Evolutionary conservation across 2,888 invertebrate species (phyloP), one percentile per base, ranked within the genome.

Genomic region (Idaea aversata): DNA sequence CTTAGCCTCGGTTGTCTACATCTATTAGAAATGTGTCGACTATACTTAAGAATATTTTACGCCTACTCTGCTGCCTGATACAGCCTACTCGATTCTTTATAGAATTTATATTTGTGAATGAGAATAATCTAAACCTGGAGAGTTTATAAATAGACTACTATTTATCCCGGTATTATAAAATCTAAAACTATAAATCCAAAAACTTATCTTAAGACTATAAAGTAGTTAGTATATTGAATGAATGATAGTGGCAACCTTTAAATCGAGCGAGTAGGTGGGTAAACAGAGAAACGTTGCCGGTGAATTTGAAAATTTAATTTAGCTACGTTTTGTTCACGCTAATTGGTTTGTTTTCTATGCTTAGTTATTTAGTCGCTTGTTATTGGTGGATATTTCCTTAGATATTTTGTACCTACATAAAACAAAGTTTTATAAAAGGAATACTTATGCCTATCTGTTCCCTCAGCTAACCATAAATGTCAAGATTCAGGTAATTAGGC

Each of bases 271-370:
- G 25, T 25, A 61, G 77, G 76, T 72, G 74, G 74, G 77, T 75
- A 78, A 79, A 80, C 80, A 81, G 75, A 75, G 78, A 67, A 71
- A 70, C 72, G 76, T 72, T 74, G 72, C 75, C 74, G 74, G 83
- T 75, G 83, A 87, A 89, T 91, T 90, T 88, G 88, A 86, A 91
- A 90, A 91, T 92, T 88, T 90, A 91, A 92, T 92, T 90, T 89
- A 89, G 87, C 84, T 83, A 81, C 85, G 87, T 86, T 89, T 90
- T 92, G 90, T 91, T 84, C 85, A 72, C 83, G 72, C 82, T 91
- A 91, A 92, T 91, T 92, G 92, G 92, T 92, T 91, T 91, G 91
- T 91, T 90, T 86, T 85, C 84, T 78, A 79, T 81, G 86, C 84
- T 86, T 88, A 86, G 87, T 86, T 85, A n/a, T n/a, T n/a, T n/a